These are phyloP conservation scores for Ischnus inquisitorius DNA, from an alignment of 2,888 invertebrate species.

Conservation along the genomic window DNA sequence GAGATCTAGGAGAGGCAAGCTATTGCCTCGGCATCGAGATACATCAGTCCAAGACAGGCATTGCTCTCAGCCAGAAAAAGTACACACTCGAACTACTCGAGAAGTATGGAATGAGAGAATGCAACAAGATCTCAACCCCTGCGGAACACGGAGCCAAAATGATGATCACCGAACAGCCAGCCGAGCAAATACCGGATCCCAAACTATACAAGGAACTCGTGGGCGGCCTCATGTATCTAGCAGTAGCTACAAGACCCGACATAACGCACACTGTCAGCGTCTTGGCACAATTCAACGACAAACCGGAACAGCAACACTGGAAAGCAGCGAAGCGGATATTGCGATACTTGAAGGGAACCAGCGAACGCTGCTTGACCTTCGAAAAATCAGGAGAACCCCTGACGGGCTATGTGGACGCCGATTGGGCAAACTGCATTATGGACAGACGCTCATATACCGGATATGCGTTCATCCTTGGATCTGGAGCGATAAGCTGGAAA, in stretches of 20 bases:
- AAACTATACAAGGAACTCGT: constrained; percentile 60
- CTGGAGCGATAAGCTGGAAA: constrained; percentile 63
- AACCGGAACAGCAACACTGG: constrained; percentile 70
- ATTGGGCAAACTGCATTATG: constrained; percentile 70
- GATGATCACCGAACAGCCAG: neutral
- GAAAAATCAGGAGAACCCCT: constrained; percentile 42
- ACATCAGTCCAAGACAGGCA: neutral
- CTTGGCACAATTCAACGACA: constrained; percentile 66
- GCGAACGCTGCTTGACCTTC: constrained; percentile 70
- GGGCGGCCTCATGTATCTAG: constrained; percentile 70
- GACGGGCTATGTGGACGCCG: constrained; percentile 75
- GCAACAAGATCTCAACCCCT: constrained; percentile 22
- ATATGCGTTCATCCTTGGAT: constrained; percentile 62
- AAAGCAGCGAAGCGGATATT: constrained; percentile 76
- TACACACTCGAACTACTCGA: constrained; percentile 24
- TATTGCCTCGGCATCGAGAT: constrained; percentile 65
- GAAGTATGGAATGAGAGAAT: constrained; percentile 33
- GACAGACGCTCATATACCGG: constrained; percentile 72
- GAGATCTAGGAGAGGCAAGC: constrained; percentile 45
- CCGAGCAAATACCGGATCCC: neutral
- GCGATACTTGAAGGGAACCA: constrained; percentile 75
- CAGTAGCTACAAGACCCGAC: constrained; percentile 68
- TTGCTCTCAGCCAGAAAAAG: constrained; percentile 9
- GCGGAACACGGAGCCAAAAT: constrained; percentile 33
- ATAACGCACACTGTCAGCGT: constrained; percentile 66